Base-by-base conservation (phyloP, 2,888 invertebrate genomes). In the Brachypalpus laphriformis region DNA sequence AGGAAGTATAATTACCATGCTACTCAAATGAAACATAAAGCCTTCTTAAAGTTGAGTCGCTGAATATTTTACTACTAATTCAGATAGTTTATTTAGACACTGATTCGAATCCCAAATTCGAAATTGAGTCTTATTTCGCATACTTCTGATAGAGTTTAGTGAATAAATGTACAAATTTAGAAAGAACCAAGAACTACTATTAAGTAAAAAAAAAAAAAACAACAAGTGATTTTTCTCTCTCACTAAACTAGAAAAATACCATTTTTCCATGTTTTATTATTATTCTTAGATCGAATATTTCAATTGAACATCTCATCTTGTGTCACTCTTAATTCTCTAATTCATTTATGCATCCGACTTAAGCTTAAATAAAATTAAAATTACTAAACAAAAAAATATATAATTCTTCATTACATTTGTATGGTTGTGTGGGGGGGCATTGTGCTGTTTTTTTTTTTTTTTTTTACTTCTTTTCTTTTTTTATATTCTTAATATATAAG, bases 251-350 rank as follows among this genome's bases (percentile, higher is more conserved):
- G 61, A 74, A 63, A 54, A 74, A 70, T 40, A 54, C 18, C 40
- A 57, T 45, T 45, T 31, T 49, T 49, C 31, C 34, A 45, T 42
- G 6, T 59, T 68, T 66, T 68, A 65, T 71, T 71, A 66, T 77
- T 65, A 70, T 68, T 80, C 31, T 80, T 68, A 59, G n/a, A 40
- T 45, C 51, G 68, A 45, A 34, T 59, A 63, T 59, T 61, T 51
- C 37, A 28, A 11, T 74, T 72, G 72, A 82, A 77, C 82, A 77
- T 75, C 68, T 75, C 68, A 63, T 63, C 70, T 63, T 74, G 40
- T 80, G 68, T 80, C 83, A 83, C 83, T 83, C 80, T 83, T 83
- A 80, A 83, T 78, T 80, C 80, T 80, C 83, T 83, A 82, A 80
- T 74, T 83, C 83, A 80, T 83, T 80, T 75, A 74, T 74, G 51